A percentile compares a stretch with the other conserved stretches of the same genome.
Conservation (phyloP, 2,888 invertebrate genomes). For the Taenaris catops region DNA sequence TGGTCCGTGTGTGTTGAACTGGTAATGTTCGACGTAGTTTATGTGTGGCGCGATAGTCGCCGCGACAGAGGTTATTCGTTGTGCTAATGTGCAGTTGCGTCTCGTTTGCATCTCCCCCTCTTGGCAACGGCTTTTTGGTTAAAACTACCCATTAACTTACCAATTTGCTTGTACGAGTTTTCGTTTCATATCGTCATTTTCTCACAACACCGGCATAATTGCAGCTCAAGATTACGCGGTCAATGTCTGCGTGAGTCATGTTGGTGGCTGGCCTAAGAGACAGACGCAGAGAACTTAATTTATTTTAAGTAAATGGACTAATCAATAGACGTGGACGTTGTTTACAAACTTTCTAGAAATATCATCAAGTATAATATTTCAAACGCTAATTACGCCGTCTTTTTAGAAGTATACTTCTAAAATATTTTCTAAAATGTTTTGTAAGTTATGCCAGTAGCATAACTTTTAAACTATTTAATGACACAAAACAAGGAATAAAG, state of each 20-base stretch:
- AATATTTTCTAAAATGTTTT: too few species aligned
- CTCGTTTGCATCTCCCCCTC: conserved; percentile 59
- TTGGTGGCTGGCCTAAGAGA: conserved; percentile 20
- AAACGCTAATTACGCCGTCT: too few species aligned
- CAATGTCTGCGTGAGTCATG: conserved; percentile 50
- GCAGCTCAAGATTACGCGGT: conserved; percentile 43
- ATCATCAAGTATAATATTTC: too few species aligned
- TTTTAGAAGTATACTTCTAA: too few species aligned
- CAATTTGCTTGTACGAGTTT: conserved; percentile 6
- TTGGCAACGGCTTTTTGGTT: conserved; percentile 23
- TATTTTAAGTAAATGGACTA: too few species aligned
- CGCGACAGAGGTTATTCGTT: conserved; percentile 73
- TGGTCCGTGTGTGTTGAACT: conserved; percentile 36
- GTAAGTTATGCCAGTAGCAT: too few species aligned
- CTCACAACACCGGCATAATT: conserved; percentile 32
- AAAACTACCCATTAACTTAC: conserved; percentile 17
- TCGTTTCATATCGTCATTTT: conserved; percentile 21
- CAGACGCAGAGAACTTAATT: too few species aligned
- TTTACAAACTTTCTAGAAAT: too few species aligned
- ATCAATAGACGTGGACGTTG: too few species aligned
- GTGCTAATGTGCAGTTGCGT: conserved; percentile 69
- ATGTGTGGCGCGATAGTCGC: conserved; percentile 70
- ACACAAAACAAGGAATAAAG: too few species aligned
- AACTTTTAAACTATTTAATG: too few species aligned
- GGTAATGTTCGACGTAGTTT: conserved; percentile 74